Percentiles rank a stretch among this genome's conserved stretches.
These are phyloP conservation scores for Ceraclea dissimilis DNA, from an alignment of 2,888 invertebrate species.

Conservation along the genomic window DNA sequence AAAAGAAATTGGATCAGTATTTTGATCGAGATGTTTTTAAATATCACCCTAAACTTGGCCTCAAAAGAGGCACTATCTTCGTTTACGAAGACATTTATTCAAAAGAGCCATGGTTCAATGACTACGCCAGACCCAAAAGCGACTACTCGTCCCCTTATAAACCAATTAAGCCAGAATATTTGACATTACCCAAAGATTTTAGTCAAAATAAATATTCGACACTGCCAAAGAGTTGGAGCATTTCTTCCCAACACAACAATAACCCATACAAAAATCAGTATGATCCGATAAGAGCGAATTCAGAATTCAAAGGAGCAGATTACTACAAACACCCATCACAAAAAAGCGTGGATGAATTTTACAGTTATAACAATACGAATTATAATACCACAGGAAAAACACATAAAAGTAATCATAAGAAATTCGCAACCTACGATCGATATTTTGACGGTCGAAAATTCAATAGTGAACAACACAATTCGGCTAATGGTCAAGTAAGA, in stretches of 20 bases:
- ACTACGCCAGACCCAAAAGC: conserved; percentile 16
- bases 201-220: conserved; percentile 37
- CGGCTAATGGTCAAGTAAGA: neutral
- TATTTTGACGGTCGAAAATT: neutral
- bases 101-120: conserved; percentile 31
- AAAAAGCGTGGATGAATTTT: neutral
- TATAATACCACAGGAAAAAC: neutral
- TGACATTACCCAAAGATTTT: conserved; percentile 40
- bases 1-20: neutral
- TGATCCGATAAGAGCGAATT: neutral
- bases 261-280: conserved; percentile 21
- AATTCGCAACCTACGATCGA: neutral
- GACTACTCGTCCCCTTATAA: conserved; percentile 38
- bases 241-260: conserved; percentile 9
- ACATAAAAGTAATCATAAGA: neutral
- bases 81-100: conserved; percentile 46
- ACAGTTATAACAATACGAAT: neutral
- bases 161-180: conserved; percentile 45
- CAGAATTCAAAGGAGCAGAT: conserved; percentile 5
- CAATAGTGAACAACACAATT: neutral
- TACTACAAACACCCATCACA: neutral
- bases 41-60: neutral
- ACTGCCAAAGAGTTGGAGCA: conserved; percentile 38
- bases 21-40: neutral
- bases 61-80: conserved; percentile 15